These are phyloP conservation scores for Zootermopsis nevadensis DNA, from an alignment of 2,888 invertebrate genomes.

Conservation along the genomic window DNA sequence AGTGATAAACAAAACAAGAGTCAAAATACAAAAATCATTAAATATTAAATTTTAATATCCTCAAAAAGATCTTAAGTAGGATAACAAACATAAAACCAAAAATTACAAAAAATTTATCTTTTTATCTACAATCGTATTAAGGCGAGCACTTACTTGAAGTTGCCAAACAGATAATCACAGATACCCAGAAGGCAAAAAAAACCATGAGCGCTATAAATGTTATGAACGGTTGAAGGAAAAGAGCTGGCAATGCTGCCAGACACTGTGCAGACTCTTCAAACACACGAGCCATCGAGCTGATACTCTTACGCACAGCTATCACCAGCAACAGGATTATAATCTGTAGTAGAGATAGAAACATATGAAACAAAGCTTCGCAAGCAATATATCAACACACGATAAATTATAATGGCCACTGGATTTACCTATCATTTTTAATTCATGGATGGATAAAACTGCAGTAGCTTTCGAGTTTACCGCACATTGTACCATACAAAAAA, in stretches of 20 bases:
- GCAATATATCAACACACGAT: no score
- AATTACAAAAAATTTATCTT: background rate
- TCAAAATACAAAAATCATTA: no score
- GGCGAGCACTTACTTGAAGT: constrained; percentile 77
- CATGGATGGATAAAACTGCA: no score
- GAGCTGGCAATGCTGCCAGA: constrained; percentile 83
- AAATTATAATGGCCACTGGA: no score
- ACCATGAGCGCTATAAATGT: constrained; percentile 82
- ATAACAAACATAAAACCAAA: no score
- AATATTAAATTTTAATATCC: background rate
- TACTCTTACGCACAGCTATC: constrained; percentile 81
- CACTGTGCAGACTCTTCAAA: constrained; percentile 93
- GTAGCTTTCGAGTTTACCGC: no score
- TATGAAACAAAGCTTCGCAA: no score
- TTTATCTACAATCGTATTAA: background rate
- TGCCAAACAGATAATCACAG: constrained; percentile 85
- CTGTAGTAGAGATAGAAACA: constrained; percentile 65
- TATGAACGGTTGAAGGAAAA: constrained; percentile 85
- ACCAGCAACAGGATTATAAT: constrained; percentile 78
- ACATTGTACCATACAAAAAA: no score
- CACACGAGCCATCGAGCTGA: constrained; percentile 83
- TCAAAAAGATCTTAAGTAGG: no score
- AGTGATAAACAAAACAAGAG: no score
- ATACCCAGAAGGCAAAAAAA: constrained; percentile 89
- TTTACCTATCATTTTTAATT: no score